These are phyloP conservation scores for Caenorhabditis sp. DNA, from an alignment of 2,888 invertebrate species.

Conservation along the genomic window DNA sequence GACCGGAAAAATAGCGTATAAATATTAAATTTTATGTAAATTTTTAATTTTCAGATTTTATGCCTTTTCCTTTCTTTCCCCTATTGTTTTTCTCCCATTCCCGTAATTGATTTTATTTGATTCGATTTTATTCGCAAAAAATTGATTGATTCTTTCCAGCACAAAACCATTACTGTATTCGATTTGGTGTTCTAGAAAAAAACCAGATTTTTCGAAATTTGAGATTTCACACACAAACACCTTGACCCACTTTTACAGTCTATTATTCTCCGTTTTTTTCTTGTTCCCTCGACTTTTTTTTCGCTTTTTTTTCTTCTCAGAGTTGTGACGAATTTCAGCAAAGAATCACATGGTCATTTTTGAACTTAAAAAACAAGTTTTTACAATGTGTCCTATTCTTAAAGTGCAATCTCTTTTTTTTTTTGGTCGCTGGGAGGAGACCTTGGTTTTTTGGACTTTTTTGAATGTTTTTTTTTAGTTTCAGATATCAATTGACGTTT, in stretches of 20 bases:
- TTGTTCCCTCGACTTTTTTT: neutral
- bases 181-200: neutral
- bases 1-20: neutral
- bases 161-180: conserved; percentile 13
- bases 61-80: neutral
- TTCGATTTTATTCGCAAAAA: conserved; percentile 20
- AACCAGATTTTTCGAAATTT: conserved; percentile 20
- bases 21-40: conserved; percentile 1
- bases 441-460: neutral
- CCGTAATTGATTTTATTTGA: conserved; percentile 4
- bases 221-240: conserved; percentile 7
- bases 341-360: neutral
- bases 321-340: no score
- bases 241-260: conserved; percentile 5
- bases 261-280: conserved; percentile 13
- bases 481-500: neutral
- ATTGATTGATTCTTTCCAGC: neutral
- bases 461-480: neutral
- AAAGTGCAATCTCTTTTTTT: neutral
- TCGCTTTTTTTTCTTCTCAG: no score
- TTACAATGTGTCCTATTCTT: neutral
- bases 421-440: neutral
- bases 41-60: conserved; percentile 6
- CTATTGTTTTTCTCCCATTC: neutral
- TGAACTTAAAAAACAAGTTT: neutral